A percentile compares a stretch with the other conserved stretches of the same genome.
Conservation (phyloP, 2,797 vertebrate species). For the Bryconaethiops microstoma region DNA sequence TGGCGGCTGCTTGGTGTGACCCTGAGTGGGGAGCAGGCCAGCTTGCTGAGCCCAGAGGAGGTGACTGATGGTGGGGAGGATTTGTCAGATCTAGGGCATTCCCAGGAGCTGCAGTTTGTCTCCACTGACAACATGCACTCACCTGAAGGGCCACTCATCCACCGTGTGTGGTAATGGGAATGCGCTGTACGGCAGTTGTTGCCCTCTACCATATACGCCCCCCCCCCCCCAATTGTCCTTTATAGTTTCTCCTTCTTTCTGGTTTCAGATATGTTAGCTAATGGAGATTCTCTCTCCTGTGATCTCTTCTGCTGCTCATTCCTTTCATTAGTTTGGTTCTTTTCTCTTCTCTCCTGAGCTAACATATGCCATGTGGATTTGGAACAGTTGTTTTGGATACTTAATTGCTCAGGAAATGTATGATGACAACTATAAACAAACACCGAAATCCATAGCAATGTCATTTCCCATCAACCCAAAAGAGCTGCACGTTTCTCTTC, state of each 20-base stretch:
- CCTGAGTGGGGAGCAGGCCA: conserved; percentile 75
- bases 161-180: conserved; percentile 84
- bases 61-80: conserved; percentile 80
- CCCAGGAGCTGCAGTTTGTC: conserved; percentile 92
- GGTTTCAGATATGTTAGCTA: conserved; percentile 5
- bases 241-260: conserved; percentile 41
- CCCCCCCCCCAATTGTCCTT: conserved; percentile 40
- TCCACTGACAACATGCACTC: conserved; percentile 90
- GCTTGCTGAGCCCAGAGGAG: conserved; percentile 76
- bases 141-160: conserved; percentile 85
- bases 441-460: neutral
- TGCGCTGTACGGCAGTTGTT: conserved; percentile 81
- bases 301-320: conserved; percentile 5
- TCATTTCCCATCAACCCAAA: conserved; percentile 8
- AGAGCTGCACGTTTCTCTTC: conserved; percentile 7
- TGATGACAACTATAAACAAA: neutral
- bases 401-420: conserved; percentile 2
- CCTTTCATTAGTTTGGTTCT: conserved; percentile 5
- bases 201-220: conserved; percentile 55
- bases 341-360: neutral
- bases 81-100: conserved; percentile 94
- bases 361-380: conserved; percentile 9
- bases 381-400: neutral
- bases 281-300: conserved; percentile 29
- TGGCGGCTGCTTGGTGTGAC: conserved; percentile 80